A percentile compares a stretch with the other conserved stretches of the same genome.
phyloP scores from a whole-genome alignment of 2,888 invertebrate genomes.

The Ommatoiulus sabulosus region DNA sequence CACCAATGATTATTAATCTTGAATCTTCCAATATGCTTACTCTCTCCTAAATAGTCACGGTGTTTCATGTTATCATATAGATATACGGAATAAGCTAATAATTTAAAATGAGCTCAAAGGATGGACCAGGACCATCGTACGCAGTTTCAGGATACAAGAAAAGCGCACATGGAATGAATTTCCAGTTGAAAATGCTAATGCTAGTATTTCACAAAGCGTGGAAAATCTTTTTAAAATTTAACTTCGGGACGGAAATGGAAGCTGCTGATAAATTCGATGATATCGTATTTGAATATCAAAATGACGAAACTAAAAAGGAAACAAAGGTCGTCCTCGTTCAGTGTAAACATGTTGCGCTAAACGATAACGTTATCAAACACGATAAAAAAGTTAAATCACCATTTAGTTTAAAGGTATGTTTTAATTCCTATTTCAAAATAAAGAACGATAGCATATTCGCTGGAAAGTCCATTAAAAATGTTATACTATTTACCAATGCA shows the following conservation, averaged over 20 bases:
- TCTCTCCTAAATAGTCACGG: no score
- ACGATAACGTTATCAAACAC: neutral
- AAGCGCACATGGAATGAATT: neutral
- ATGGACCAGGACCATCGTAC: no score
- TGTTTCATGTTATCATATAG: no score
- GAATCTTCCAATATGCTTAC: no score
- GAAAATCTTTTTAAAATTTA: neutral
- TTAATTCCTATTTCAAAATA: neutral
- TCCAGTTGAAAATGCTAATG: neutral
- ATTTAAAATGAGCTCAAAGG: no score
- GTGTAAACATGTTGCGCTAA: neutral
- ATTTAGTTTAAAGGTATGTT: neutral
- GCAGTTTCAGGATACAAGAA: neutral
- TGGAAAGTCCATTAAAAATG: neutral
- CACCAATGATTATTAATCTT: no score
- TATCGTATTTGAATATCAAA: neutral
- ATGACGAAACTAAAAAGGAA: neutral
- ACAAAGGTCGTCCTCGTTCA: neutral
- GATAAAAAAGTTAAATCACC: neutral
- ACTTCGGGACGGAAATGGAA: neutral
- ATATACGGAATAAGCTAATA: no score
- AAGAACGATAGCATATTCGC: neutral
- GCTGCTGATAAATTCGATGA: neutral
- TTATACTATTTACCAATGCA: neutral
- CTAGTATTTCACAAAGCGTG: neutral